These are phyloP conservation scores for Limenitis camilla DNA, from an alignment of 2,888 invertebrate species.

Conservation along the genomic window DNA sequence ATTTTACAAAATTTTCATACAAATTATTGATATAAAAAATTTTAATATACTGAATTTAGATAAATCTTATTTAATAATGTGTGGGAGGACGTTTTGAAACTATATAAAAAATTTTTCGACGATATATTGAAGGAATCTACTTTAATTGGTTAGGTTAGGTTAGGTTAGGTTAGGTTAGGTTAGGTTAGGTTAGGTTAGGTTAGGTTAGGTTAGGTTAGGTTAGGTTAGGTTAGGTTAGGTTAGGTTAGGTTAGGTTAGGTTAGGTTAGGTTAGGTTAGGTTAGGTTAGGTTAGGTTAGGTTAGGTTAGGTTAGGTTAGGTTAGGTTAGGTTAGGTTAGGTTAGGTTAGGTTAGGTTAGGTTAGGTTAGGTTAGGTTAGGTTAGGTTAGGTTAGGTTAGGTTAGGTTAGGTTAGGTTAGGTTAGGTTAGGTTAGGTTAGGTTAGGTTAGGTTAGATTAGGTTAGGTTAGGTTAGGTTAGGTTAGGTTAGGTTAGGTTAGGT, in stretches of 20 bases:
- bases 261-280: too few relatives aligned
- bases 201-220: slow-evolving; percentile 17
- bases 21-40: too few relatives aligned
- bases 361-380: slow-evolving; percentile 3
- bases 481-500: slow-evolving; percentile 20
- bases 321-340: slow-evolving; percentile 9
- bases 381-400: background rate
- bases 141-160: background rate
- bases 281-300: slow-evolving; percentile 6
- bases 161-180: slow-evolving; percentile 2
- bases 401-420: slow-evolving; percentile 8
- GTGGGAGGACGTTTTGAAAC: too few relatives aligned
- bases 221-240: slow-evolving; percentile 15
- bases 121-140: too few relatives aligned
- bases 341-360: slow-evolving; percentile 11
- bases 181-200: slow-evolving; percentile 13
- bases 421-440: slow-evolving; percentile 11
- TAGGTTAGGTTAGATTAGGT: slow-evolving; percentile 18
- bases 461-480: slow-evolving; percentile 17
- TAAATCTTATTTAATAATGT: too few relatives aligned
- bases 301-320: slow-evolving; percentile 11
- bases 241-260: slow-evolving; percentile 2
- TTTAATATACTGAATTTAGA: too few relatives aligned
- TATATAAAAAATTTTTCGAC: too few relatives aligned
- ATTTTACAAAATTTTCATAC: too few relatives aligned